Percentiles rank a stretch among this genome's conserved stretches.
Conservation (phyloP, 2,888 invertebrate species). For the Thyatira batis region DNA sequence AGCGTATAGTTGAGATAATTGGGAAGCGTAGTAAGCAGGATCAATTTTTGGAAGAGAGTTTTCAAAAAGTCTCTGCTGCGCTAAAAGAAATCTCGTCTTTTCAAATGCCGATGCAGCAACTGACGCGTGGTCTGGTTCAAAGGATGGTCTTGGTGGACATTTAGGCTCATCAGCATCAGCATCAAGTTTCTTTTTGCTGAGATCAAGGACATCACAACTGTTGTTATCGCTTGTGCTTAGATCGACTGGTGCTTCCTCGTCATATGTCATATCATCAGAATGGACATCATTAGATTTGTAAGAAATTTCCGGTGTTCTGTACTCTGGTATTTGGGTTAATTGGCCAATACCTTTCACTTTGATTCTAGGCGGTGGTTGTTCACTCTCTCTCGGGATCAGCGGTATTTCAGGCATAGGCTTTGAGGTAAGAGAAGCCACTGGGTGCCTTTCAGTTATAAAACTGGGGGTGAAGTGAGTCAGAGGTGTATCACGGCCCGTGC, state of each 20-base stretch:
- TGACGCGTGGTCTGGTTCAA: constrained; percentile 63
- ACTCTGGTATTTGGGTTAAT: constrained; percentile 81
- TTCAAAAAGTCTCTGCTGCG: constrained; percentile 86
- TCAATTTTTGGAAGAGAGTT: constrained; percentile 84
- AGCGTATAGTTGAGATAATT: constrained; percentile 83
- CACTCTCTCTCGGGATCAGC: constrained; percentile 63
- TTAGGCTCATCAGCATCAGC: constrained; percentile 62
- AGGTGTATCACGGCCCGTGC: constrained; percentile 67
- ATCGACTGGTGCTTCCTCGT: constrained; percentile 85
- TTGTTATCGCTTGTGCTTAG: constrained; percentile 84
- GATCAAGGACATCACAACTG: constrained; percentile 87
- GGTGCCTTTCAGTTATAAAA: constrained; percentile 75
- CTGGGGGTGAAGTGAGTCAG: constrained; percentile 69
- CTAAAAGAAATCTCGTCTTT: constrained; percentile 82
- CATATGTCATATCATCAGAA: constrained; percentile 63
- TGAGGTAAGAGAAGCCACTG: constrained; percentile 58
- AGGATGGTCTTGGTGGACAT: constrained; percentile 68
- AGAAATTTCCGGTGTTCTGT: constrained; percentile 60
- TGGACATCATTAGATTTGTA: constrained; percentile 62
- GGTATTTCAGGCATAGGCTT: constrained; percentile 66
- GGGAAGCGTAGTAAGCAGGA: constrained; percentile 84
- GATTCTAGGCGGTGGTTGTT: constrained; percentile 71
- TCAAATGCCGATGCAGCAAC: constrained; percentile 73
- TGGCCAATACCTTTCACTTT: constrained; percentile 85
- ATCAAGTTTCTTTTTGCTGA: constrained; percentile 88